Evolutionary conservation across 1,140 invertebrate species (phyloP).

Genomic region (Procambarus clarkii): DNA sequence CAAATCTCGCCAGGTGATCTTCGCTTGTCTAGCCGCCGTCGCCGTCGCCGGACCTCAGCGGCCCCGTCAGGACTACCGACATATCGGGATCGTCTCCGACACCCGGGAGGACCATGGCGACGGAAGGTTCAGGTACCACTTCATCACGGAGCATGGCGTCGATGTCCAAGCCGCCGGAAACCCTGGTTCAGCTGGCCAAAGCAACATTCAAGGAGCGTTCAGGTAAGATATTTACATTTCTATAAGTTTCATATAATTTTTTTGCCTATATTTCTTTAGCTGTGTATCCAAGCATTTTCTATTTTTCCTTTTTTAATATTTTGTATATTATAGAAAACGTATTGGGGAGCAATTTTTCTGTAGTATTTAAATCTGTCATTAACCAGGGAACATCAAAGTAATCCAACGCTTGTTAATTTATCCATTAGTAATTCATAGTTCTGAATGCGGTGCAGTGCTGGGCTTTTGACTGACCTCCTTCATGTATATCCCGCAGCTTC

Average conservation of each 20-base stretch:
- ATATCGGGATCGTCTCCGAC: not conserved
- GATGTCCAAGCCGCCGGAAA: slow-evolving; percentile 18
- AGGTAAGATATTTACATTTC: not conserved
- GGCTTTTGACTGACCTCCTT: no score
- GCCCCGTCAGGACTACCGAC: not conserved
- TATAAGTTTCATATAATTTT: no score
- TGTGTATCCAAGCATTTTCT: no score
- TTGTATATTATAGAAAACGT: no score
- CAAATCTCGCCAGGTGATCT: not conserved
- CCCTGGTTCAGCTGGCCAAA: not conserved
- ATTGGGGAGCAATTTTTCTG: no score
- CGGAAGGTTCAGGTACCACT: slow-evolving; percentile 41
- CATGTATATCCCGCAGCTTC: not conserved
- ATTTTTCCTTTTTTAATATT: no score
- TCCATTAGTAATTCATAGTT: no score
- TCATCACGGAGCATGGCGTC: slow-evolving; percentile 42
- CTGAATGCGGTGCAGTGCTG: no score
- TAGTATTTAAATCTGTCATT: no score
- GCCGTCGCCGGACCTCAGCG: slow-evolving; percentile 24
- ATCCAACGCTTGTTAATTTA: no score
- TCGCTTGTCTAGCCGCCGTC: slow-evolving; percentile 22
- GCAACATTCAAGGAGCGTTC: slow-evolving; percentile 20
- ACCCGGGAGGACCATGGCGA: slow-evolving; percentile 30
- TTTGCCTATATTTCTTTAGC: no score
- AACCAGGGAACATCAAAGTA: no score